Evolutionary conservation across 2,113 vertebrate species (phyloP).

Genomic region (Ancistrus triradiatus): DNA sequence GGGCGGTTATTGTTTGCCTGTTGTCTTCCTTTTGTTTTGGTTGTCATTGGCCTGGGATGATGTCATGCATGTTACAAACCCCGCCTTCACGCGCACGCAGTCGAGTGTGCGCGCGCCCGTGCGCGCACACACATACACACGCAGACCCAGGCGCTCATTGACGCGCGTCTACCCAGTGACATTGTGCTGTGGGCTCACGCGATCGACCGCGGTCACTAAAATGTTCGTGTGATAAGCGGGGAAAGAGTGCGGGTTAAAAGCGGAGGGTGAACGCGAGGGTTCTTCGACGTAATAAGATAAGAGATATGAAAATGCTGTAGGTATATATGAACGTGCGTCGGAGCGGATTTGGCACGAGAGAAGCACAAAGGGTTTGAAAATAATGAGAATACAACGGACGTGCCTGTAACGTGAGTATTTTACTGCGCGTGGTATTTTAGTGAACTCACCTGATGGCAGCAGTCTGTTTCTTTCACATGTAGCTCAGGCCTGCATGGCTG

Average conservation of each 20-base stretch:
- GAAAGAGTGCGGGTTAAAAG: not conserved
- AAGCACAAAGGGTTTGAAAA: slow-evolving; percentile 48
- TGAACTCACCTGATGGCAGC: not conserved
- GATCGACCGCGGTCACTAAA: slow-evolving; percentile 13
- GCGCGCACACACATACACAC: slow-evolving; percentile 32
- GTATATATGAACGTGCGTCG: slow-evolving; percentile 45
- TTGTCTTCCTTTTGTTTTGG: slow-evolving; percentile 39
- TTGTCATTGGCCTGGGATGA: slow-evolving; percentile 68
- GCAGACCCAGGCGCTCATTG: slow-evolving; percentile 4
- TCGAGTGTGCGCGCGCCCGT: slow-evolving; percentile 16
- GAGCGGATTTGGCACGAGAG: slow-evolving; percentile 48
- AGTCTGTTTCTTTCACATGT: not conserved
- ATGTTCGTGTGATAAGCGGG: not conserved
- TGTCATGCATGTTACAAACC: slow-evolving; percentile 69
- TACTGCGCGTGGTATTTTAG: slow-evolving; percentile 11
- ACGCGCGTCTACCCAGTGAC: slow-evolving; percentile 56
- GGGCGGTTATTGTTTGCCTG: no score
- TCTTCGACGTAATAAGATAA: slow-evolving; percentile 10
- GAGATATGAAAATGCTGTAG: slow-evolving; percentile 40
- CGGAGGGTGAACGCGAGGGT: not conserved
- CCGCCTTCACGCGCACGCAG: slow-evolving; percentile 54
- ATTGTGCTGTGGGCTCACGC: slow-evolving; percentile 51
- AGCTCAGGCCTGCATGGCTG: slow-evolving; percentile 1
- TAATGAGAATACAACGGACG: slow-evolving; percentile 57
- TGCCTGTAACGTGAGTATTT: slow-evolving; percentile 67